Conservation (phyloP, 2,797 vertebrate species). For the Coregonus sp. region DNA sequence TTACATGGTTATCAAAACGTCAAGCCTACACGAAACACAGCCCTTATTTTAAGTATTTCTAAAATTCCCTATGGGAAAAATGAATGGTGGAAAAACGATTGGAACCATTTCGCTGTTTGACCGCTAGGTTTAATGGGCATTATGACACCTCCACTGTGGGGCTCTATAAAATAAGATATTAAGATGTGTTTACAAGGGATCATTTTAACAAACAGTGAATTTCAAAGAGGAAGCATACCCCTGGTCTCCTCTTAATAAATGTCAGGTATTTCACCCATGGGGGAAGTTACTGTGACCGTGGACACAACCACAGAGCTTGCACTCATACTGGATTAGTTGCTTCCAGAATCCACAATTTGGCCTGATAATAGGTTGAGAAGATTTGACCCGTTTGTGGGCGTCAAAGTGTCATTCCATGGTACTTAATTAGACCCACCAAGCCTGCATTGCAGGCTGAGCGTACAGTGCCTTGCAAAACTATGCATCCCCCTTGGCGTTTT, state of each 20-base stretch:
- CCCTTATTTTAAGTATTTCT: too few relatives aligned
- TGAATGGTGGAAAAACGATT: too few relatives aligned
- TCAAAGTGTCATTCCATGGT: constrained; percentile 67
- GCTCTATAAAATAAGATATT: too few relatives aligned
- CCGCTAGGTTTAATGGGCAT: too few relatives aligned
- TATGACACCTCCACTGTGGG: too few relatives aligned
- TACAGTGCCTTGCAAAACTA: too few relatives aligned
- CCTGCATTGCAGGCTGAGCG: constrained; percentile 17
- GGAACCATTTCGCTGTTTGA: too few relatives aligned
- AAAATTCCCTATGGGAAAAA: too few relatives aligned
- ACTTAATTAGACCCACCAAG: constrained; percentile 80
- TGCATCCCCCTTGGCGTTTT: too few relatives aligned
- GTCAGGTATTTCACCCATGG: constrained; percentile 68
- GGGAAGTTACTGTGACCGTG: constrained; percentile 69
- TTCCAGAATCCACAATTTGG: constrained; percentile 83
- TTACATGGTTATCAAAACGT: too few relatives aligned
- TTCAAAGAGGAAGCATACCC: constrained; percentile 69
- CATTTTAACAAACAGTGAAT: not conserved
- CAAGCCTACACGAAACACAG: too few relatives aligned
- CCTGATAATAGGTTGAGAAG: constrained; percentile 67
- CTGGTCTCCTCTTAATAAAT: constrained; percentile 74
- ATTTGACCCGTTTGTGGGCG: constrained; percentile 70
- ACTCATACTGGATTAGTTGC: constrained; percentile 79
- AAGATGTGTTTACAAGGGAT: not conserved
- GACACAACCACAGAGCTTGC: constrained; percentile 63